Percentiles rank a stretch among this genome's conserved stretches.
phyloP scores from a whole-genome alignment of 2,113 vertebrate species.

The Sinosuthora webbiana region DNA sequence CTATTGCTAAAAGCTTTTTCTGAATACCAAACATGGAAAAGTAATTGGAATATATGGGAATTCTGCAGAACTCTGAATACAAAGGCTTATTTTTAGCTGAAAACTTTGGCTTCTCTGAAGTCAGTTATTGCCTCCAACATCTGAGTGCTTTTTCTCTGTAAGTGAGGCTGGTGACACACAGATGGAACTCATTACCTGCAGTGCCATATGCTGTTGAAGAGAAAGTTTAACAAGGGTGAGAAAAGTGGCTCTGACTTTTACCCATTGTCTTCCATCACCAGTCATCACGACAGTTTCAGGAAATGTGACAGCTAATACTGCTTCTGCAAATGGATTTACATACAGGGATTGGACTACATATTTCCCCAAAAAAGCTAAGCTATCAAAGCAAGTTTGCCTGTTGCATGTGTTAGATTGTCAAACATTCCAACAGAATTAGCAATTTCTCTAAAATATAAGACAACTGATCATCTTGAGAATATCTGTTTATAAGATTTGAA shows the following conservation, averaged over 20 bases:
- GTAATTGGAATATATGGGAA: background rate
- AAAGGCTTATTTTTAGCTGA: slow-evolving; percentile 36
- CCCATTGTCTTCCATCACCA: slow-evolving; percentile 10
- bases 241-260: slow-evolving; percentile 7
- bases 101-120: slow-evolving; percentile 41
- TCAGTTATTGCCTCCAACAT: slow-evolving; percentile 41
- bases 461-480: background rate
- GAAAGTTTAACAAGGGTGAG: slow-evolving; percentile 48
- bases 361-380: background rate
- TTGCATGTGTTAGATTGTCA: background rate
- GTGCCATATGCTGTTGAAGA: slow-evolving; percentile 1
- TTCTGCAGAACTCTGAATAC: slow-evolving; percentile 5
- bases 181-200: slow-evolving; percentile 47
- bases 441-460: background rate
- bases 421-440: background rate
- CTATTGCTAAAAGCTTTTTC: background rate
- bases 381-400: background rate
- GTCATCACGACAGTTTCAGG: background rate
- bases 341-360: background rate
- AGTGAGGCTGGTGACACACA: slow-evolving; percentile 31
- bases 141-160: slow-evolving; percentile 34
- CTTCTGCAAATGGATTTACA: background rate
- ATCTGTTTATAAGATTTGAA: background rate
- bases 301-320: background rate
- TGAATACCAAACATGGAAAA: background rate